Evolutionary conservation across 2,797 vertebrate genomes (phyloP).

Genomic region (Lepidocolaptes lacrymiger): DNA sequence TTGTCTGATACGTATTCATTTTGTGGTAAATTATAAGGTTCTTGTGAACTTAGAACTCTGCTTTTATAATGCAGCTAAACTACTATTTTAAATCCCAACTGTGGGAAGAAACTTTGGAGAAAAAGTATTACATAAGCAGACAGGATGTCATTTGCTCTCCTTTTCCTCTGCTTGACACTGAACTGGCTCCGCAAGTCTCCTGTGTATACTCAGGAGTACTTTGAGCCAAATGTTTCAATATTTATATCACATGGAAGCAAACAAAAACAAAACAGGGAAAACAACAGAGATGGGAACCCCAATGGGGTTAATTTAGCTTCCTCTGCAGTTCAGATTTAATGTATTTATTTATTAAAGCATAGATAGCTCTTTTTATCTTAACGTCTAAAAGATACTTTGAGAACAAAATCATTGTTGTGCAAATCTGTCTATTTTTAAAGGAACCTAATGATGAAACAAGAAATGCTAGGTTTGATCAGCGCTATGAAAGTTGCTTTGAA

Average conservation of each 20-base stretch:
- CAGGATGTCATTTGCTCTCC: conserved; percentile 36
- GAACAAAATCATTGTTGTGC: background rate
- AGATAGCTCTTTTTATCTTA: background rate
- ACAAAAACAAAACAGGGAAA: conserved; percentile 23
- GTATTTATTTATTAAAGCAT: conserved; percentile 26
- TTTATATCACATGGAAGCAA: conserved; percentile 42
- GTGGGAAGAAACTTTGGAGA: conserved; percentile 48
- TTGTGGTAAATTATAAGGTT: background rate
- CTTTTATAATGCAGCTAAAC: background rate
- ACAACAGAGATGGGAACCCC: background rate
- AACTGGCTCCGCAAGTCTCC: conserved; percentile 30
- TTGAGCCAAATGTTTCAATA: conserved; percentile 52
- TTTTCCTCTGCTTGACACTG: conserved; percentile 41
- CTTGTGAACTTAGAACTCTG: background rate
- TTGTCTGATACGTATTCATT: background rate
- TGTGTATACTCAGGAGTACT: conserved; percentile 33
- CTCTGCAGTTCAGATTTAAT: background rate
- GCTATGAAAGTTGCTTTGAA: background rate
- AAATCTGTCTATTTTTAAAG: background rate
- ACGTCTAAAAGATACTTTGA: background rate
- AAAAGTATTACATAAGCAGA: conserved; percentile 9
- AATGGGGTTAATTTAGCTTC: conserved; percentile 35
- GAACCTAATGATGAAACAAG: background rate
- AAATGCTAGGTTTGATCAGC: background rate
- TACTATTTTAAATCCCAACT: conserved; percentile 43